Conservation (phyloP, 2,888 invertebrate genomes). For the Oscheius sp. region DNA sequence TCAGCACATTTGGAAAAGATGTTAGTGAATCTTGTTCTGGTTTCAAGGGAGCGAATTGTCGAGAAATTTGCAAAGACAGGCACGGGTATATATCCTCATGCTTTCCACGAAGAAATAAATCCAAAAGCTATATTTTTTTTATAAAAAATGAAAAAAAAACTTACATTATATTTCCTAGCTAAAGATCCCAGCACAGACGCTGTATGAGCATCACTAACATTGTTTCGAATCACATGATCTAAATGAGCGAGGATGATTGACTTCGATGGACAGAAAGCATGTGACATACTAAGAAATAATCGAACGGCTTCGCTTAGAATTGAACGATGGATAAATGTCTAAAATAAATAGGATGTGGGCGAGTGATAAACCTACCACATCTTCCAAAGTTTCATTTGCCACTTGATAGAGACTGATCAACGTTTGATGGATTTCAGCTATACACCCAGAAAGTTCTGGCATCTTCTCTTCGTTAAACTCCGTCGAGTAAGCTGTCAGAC, state of each 20-base stretch:
- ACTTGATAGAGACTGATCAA: slow-evolving; percentile 21
- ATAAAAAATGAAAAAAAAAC: not conserved
- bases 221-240: slow-evolving; percentile 36
- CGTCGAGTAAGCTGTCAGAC: slow-evolving; percentile 17
- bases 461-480: slow-evolving; percentile 3
- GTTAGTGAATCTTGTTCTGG: slow-evolving; percentile 33
- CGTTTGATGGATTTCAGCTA: slow-evolving; percentile 25
- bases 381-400: slow-evolving; percentile 16
- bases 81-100: slow-evolving; percentile 70
- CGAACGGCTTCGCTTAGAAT: slow-evolving; percentile 83
- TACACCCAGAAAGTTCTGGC: slow-evolving; percentile 13
- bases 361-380: slow-evolving; percentile 10
- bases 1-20: slow-evolving; percentile 55
- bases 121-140: slow-evolving; percentile 8
- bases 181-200: slow-evolving; percentile 44
- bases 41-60: slow-evolving; percentile 73
- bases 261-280: slow-evolving; percentile 91
- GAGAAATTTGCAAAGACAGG: slow-evolving; percentile 84
- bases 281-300: slow-evolving; percentile 89
- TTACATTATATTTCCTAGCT: slow-evolving; percentile 35
- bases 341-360: not conserved
- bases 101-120: slow-evolving; percentile 11
- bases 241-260: slow-evolving; percentile 43
- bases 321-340: slow-evolving; percentile 22
- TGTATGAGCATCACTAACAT: slow-evolving; percentile 33